Evolutionary conservation across 2,888 invertebrate species (phyloP), one percentile per base, ranked within the genome.

Genomic region (Cryptophagus acutangulus): DNA sequence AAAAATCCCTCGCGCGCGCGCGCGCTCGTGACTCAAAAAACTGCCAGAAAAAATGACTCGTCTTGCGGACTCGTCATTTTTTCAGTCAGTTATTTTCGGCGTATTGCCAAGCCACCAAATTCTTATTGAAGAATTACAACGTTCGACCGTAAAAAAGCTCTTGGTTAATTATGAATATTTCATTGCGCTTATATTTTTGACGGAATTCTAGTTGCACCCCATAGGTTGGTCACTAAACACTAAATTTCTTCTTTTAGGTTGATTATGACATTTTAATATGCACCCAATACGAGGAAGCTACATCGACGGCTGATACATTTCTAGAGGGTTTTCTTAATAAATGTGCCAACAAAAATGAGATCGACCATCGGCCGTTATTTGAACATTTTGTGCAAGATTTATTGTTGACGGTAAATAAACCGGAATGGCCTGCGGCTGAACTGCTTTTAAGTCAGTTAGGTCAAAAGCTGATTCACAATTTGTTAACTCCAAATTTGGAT

Each of bases 381-480:
- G 99, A 99, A 72, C 95, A 96, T 72, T 97, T 99, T 70, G 91
- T 99, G 35, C 93, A 97, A 65, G 99, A 99, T 75, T 74, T 99
- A 35, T 74, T 99, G 38, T 84, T 92, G 1, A 96, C 97, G 1
- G 94, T 97, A 2, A 97, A 99, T 69, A 96, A 95, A 70, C 99
- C 99, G 0, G 96, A 99, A 71, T 99, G 99, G 97, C 99, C 99
- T 20, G 96, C 97, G 3, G 91, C 99, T 15, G 99, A 99, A 67
- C 71, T 97, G 49, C 74, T 99, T 45, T 75, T 93, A 12, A 90
- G 89, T 61, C 72, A 93, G 38, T 75, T 93, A 31, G 93, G 93
- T 40, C 88, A 84, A 40, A 78, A 92, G 72, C 71, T 92, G 57
- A 90, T 81, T 6, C 72, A 78, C 34, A 84, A 85, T 66, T 84